Conservation (phyloP, 2,797 vertebrate species). For the Eulemur albifrons region DNA sequence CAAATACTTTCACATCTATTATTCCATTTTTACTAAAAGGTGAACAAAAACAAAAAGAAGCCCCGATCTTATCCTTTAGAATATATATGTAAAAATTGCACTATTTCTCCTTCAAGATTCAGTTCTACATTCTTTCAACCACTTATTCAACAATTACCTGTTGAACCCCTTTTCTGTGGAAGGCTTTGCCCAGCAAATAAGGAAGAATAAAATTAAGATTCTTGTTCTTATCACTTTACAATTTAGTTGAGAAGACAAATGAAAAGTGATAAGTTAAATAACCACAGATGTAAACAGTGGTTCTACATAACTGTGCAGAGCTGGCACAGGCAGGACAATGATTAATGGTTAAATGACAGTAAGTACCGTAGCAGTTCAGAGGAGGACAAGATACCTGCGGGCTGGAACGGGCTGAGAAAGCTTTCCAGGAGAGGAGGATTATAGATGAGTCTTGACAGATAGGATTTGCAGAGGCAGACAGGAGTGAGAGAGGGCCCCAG, state of each 20-base stretch:
- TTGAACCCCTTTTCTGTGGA: neutral
- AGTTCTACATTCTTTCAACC: neutral
- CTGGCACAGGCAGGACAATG: neutral
- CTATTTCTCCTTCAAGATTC: neutral
- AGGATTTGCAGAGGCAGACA: neutral
- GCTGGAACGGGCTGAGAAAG: neutral
- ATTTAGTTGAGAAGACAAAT: neutral
- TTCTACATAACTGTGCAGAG: neutral
- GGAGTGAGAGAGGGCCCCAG: neutral
- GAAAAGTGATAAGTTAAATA: constrained; percentile 37
- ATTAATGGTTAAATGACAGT: constrained; percentile 35
- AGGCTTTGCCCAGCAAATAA: constrained; percentile 11
- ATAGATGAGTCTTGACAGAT: neutral
- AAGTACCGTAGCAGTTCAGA: neutral
- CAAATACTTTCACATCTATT: neutral
- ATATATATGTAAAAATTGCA: neutral
- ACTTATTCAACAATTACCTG: neutral
- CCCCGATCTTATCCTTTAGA: neutral
- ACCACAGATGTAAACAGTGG: neutral
- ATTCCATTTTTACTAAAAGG: neutral
- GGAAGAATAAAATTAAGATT: constrained; percentile 26
- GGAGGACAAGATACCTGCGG: neutral
- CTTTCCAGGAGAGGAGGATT: constrained; percentile 3
- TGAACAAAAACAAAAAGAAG: neutral
- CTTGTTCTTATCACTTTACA: neutral